A percentile compares a stretch with the other conserved stretches of the same genome.
Evolutionary conservation across 2,888 invertebrate species (phyloP).

Genomic region (Calameuta idolon): DNA sequence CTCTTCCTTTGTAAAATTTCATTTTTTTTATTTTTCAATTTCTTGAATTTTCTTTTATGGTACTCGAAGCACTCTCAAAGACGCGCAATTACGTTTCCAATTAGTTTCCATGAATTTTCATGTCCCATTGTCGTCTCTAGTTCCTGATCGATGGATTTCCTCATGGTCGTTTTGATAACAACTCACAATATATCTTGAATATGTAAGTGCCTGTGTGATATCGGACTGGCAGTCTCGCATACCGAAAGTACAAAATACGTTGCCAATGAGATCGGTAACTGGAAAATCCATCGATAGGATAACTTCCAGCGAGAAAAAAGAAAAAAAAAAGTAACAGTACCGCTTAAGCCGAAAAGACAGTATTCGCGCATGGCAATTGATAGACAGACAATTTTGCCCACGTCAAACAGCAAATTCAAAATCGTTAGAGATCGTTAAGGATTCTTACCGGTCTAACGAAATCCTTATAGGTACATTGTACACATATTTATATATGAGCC

Average conservation of each 20-base stretch:
- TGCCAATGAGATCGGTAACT: neutral
- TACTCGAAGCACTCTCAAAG: slow-evolving; percentile 14
- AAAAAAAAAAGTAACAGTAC: neutral
- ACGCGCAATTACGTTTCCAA: neutral
- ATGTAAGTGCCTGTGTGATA: neutral
- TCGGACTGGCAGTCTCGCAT: neutral
- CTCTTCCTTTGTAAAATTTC: slow-evolving; percentile 3
- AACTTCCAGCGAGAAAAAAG: neutral
- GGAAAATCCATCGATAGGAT: neutral
- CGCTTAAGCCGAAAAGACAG: neutral
- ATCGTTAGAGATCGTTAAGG: neutral
- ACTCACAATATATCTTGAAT: neutral
- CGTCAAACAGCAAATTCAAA: neutral
- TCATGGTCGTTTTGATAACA: neutral
- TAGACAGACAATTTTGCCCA: neutral
- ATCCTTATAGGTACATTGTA: neutral
- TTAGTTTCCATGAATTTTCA: neutral
- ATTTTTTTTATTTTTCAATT: slow-evolving; percentile 11
- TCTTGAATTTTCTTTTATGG: slow-evolving; percentile 12
- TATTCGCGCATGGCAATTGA: neutral
- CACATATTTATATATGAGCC: neutral
- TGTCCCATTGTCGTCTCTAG: neutral
- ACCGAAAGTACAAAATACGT: neutral
- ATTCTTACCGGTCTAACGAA: neutral
- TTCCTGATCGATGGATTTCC: neutral